A percentile compares a stretch with the other conserved stretches of the same genome.
Conservation (phyloP, 2,888 invertebrate genomes). For the Taphrorychus bicolor region DNA sequence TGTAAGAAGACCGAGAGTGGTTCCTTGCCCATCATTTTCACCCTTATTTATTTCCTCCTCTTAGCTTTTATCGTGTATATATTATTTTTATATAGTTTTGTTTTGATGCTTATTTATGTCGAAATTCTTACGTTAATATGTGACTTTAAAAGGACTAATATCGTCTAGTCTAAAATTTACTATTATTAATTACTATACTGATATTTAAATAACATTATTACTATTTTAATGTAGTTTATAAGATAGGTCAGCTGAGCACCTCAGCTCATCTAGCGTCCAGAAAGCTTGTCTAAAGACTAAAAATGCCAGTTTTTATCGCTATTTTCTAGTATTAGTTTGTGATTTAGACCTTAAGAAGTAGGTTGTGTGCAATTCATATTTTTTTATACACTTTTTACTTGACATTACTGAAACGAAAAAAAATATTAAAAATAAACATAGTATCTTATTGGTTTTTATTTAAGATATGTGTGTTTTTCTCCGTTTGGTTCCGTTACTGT, state of each 20-base stretch:
- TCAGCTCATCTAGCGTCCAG: too few species aligned
- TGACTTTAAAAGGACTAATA: conserved; percentile 48
- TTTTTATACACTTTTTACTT: neutral
- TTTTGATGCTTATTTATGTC: conserved; percentile 41
- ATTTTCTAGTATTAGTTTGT: conserved; percentile 32
- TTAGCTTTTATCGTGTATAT: conserved; percentile 42
- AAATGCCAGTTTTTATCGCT: conserved; percentile 29
- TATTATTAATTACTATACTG: conserved; percentile 25
- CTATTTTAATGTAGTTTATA: too few species aligned
- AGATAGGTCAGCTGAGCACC: too few species aligned
- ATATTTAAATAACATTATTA: too few species aligned
- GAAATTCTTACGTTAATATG: conserved; percentile 33
- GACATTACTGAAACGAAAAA: too few species aligned
- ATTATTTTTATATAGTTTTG: conserved; percentile 38
- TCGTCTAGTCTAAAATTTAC: conserved; percentile 52
- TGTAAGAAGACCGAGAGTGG: too few species aligned
- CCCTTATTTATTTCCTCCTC: conserved; percentile 33
- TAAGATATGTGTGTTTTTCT: too few species aligned
- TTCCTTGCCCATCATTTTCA: neutral
- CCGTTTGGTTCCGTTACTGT: too few species aligned
- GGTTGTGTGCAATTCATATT: conserved; percentile 12
- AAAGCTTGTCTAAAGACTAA: conserved; percentile 17
- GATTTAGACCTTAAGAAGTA: conserved; percentile 27
- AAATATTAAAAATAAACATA: too few species aligned
- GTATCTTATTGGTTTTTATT: too few species aligned